Percentiles rank a stretch among this genome's conserved stretches.
phyloP scores from a whole-genome alignment of 2,888 invertebrate genomes.

The Pterobdella sp. region DNA sequence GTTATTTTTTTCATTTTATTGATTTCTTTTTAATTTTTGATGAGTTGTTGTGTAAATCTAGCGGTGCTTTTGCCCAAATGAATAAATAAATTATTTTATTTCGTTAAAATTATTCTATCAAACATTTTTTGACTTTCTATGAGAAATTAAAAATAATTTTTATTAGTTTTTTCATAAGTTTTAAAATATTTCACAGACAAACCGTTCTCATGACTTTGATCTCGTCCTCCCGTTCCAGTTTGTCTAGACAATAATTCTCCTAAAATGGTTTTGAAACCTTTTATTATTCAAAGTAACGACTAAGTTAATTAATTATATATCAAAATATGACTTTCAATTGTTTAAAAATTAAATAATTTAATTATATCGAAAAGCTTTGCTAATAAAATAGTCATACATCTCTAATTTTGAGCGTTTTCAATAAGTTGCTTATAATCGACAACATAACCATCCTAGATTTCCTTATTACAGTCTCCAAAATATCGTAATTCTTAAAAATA shows the following conservation, averaged over 20 bases:
- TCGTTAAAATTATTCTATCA: too few species aligned
- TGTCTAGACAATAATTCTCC: neutral
- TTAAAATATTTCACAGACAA: neutral
- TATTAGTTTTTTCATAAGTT: too few species aligned
- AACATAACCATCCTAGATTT: neutral
- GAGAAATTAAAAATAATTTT: too few species aligned
- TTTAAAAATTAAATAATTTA: neutral
- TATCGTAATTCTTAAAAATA: neutral
- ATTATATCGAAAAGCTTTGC: neutral
- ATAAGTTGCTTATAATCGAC: neutral
- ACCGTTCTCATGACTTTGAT: neutral
- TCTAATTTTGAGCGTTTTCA: neutral
- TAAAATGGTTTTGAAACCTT: too few species aligned
- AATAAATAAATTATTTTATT: too few species aligned
- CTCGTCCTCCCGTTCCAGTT: neutral
- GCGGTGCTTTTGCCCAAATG: too few species aligned
- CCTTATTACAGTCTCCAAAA: neutral
- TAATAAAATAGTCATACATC: neutral
- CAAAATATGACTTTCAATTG: neutral
- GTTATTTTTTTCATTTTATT: too few species aligned
- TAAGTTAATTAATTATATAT: neutral
- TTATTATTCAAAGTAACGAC: too few species aligned
- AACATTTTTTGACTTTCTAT: too few species aligned
- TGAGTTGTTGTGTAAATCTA: too few species aligned
- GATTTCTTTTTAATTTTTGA: too few species aligned